These are phyloP conservation scores for Volucella bombylans DNA, from an alignment of 2,888 invertebrate species.

Conservation along the genomic window DNA sequence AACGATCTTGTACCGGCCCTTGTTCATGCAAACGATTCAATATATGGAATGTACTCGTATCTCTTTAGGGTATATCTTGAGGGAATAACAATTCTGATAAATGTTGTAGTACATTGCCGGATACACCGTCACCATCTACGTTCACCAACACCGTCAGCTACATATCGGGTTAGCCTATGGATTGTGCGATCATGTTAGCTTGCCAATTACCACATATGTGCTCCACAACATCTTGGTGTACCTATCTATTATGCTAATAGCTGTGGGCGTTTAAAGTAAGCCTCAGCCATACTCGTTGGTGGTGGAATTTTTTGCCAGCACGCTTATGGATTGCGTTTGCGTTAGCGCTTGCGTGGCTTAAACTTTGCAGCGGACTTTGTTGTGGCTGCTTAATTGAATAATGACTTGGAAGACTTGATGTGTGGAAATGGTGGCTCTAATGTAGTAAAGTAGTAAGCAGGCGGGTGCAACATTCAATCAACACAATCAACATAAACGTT, in stretches of 20 bases:
- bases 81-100: conserved; percentile 50
- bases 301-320: conserved; percentile 31
- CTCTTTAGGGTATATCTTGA: conserved; percentile 33
- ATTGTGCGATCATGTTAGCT: conserved; percentile 45
- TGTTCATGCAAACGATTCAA: conserved; percentile 41
- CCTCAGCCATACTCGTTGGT: conserved; percentile 20
- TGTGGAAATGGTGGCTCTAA: conserved; percentile 58
- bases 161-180: conserved; percentile 14
- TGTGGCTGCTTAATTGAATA: conserved; percentile 68
- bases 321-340: conserved; percentile 44
- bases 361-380: background rate
- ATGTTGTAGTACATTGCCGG: conserved; percentile 28
- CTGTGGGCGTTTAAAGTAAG: conserved; percentile 68
- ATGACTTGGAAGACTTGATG: conserved; percentile 62
- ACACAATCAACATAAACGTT: conserved; percentile 68
- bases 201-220: conserved; percentile 64
- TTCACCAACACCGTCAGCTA: too few species aligned
- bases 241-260: conserved; percentile 72
- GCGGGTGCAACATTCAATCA: conserved; percentile 71
- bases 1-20: conserved; percentile 7
- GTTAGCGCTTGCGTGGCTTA: background rate
- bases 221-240: conserved; percentile 38
- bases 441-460: conserved; percentile 35
- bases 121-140: background rate
- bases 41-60: conserved; percentile 30